phyloP scores from a whole-genome alignment of 2,113 vertebrate species.

The Coryphaenoides rupestris region DNA sequence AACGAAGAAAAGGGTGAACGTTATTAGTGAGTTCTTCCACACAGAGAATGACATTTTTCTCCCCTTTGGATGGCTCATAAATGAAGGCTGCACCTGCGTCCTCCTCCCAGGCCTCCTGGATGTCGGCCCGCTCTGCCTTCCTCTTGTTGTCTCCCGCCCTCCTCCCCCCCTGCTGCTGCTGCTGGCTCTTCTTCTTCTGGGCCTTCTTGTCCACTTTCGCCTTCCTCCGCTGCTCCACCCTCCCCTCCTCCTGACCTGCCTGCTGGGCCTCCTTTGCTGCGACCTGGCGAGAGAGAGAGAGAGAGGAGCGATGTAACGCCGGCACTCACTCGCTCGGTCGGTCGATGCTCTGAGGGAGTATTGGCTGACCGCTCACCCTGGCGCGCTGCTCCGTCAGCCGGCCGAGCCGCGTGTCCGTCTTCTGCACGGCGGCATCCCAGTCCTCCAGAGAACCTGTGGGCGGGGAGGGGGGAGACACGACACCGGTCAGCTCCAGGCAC shows the following conservation, averaged over 20 bases:
- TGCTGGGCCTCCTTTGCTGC: conserved; percentile 86
- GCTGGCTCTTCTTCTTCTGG: conserved; percentile 75
- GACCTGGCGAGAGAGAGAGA: conserved; percentile 64
- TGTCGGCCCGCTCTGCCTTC: conserved; percentile 71
- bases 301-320: too few species aligned
- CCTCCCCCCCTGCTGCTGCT: too few species aligned
- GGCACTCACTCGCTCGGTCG: too few species aligned
- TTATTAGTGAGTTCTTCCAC: too few species aligned
- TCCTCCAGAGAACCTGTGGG: conserved; percentile 87
- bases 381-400: conserved; percentile 87
- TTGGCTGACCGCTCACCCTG: conserved; percentile 71
- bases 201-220: conserved; percentile 81
- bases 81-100: too few species aligned
- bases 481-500: neutral
- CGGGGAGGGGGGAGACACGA: too few species aligned
- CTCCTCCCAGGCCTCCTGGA: conserved; percentile 79
- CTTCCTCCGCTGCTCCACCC: conserved; percentile 78
- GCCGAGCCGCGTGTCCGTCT: conserved; percentile 84
- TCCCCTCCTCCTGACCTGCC: conserved; percentile 83
- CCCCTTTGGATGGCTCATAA: too few species aligned
- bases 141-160: conserved; percentile 78
- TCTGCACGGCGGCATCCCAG: conserved; percentile 92
- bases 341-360: too few species aligned
- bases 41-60: too few species aligned
- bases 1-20: too few species aligned